Conservation (phyloP, 1,140 invertebrate species). For the Caerostris darwini region DNA sequence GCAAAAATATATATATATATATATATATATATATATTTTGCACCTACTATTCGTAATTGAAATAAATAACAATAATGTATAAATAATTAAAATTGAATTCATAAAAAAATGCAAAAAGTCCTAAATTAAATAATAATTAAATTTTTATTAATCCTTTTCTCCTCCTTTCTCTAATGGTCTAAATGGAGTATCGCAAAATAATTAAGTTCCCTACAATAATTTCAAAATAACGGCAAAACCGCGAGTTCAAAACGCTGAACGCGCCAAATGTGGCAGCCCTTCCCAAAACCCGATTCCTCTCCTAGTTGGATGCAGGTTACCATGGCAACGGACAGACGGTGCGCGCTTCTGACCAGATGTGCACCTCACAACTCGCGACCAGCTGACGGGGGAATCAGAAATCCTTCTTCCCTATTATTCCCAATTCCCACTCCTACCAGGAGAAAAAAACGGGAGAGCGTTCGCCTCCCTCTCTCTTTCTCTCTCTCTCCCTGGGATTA, state of each 20-base stretch:
- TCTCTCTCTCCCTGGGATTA: not conserved
- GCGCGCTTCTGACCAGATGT: conserved; percentile 22
- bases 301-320: conserved; percentile 68
- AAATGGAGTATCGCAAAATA: not conserved
- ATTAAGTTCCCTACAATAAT: no score
- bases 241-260: not conserved
- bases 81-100: no score
- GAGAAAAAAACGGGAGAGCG: not conserved
- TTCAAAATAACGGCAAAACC: not conserved
- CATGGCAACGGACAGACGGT: conserved; percentile 69
- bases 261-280: conserved; percentile 20
- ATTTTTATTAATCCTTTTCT: no score
- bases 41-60: no score
- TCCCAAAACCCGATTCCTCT: conserved; percentile 47
- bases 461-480: not conserved
- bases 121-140: no score
- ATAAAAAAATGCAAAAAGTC: no score
- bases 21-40: no score
- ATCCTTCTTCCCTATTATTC: conserved; percentile 24
- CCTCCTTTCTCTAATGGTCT: no score
- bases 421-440: conserved; percentile 24
- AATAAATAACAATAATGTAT: no score
- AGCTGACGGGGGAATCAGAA: conserved; percentile 65
- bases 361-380: conserved; percentile 16
- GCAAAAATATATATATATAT: no score